These are phyloP conservation scores for Passer domesticus DNA, from an alignment of 2,113 vertebrate genomes.

Conservation along the genomic window DNA sequence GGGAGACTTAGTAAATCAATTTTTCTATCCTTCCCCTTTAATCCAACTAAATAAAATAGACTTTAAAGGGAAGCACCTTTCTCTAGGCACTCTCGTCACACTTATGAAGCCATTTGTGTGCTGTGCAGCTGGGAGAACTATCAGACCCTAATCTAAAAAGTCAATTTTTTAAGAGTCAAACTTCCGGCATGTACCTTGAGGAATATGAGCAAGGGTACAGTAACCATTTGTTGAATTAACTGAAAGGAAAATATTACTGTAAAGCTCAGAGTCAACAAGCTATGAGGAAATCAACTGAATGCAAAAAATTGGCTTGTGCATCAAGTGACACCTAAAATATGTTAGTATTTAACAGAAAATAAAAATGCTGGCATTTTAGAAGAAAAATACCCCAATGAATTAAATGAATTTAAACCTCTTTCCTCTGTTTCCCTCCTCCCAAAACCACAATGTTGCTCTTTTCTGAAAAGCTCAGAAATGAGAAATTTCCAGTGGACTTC, in stretches of 20 bases:
- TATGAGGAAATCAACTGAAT: neutral
- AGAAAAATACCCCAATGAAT: neutral
- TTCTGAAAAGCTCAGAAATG: neutral
- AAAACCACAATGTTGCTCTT: neutral
- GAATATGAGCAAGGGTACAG: neutral
- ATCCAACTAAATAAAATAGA: neutral
- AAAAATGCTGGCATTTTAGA: neutral
- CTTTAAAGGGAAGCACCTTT: neutral
- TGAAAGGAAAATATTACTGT: neutral
- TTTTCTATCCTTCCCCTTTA: neutral
- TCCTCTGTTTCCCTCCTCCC: accelerated
- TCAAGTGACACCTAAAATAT: neutral
- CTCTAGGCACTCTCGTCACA: neutral
- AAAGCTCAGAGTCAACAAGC: neutral
- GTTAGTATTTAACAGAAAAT: neutral
- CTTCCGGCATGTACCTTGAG: neutral
- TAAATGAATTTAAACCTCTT: neutral
- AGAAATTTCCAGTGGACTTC: neutral
- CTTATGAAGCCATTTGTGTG: neutral
- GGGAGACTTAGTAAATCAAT: neutral
- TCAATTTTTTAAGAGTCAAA: neutral
- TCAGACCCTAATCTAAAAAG: neutral
- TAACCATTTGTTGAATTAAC: neutral
- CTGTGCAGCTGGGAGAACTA: neutral
- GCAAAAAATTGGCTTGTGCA: neutral